A percentile compares a stretch with the other conserved stretches of the same genome.
phyloP scores from a whole-genome alignment of 1,140 invertebrate species.

The Dendroctonus valens region DNA sequence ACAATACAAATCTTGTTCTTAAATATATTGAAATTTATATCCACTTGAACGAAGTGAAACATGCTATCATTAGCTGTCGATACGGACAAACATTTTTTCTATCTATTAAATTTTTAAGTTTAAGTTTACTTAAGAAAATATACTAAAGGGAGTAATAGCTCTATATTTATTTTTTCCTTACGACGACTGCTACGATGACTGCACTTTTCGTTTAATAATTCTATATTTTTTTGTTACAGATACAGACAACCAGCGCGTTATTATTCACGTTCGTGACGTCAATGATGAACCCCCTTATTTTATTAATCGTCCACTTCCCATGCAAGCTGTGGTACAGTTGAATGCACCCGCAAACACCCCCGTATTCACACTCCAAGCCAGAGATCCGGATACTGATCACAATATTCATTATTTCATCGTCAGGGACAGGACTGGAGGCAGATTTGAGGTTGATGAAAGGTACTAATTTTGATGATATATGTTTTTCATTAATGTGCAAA shows the following conservation, averaged over 20 bases:
- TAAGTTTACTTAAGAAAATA: too few relatives aligned
- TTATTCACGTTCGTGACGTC: conserved; percentile 93
- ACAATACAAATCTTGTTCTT: too few relatives aligned
- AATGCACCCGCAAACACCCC: conserved; percentile 93
- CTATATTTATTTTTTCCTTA: too few relatives aligned
- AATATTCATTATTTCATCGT: conserved; percentile 96
- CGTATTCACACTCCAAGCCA: conserved; percentile 93
- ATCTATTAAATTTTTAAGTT: too few relatives aligned
- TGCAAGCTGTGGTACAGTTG: conserved; percentile 92
- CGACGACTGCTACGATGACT: too few relatives aligned
- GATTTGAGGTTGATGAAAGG: conserved; percentile 48
- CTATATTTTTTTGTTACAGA: conserved; percentile 61
- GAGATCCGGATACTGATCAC: conserved; percentile 91
- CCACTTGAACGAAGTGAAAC: too few relatives aligned
- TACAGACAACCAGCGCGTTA: conserved; percentile 91
- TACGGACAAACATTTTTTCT: too few relatives aligned
- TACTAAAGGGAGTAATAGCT: too few relatives aligned
- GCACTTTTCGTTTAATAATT: background rate
- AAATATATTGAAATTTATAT: too few relatives aligned
- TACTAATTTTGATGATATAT: background rate
- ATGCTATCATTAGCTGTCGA: too few relatives aligned
- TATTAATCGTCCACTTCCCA: conserved; percentile 91
- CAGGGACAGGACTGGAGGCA: conserved; percentile 74
- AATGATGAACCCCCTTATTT: conserved; percentile 95
- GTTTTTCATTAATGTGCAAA: too few relatives aligned